Conservation (phyloP, 2,113 vertebrate species). For the Manacus vitellinus region DNA sequence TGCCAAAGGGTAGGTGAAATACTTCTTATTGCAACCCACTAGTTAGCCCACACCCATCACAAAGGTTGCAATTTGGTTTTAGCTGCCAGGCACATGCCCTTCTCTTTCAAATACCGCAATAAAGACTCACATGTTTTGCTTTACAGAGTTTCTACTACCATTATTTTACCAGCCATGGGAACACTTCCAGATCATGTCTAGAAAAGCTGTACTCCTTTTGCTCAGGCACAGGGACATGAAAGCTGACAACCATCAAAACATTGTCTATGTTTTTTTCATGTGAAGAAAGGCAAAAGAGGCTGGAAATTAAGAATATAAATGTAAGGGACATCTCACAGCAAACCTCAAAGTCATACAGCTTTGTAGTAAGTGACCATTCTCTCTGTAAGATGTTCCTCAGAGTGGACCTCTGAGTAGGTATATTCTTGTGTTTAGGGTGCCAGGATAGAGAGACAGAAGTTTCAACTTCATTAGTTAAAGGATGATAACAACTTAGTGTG, state of each 20-base stretch:
- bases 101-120: neutral
- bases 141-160: neutral
- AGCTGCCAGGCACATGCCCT: neutral
- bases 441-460: neutral
- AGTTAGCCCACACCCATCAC: neutral
- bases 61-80: neutral
- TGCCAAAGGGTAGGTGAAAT: neutral
- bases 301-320: neutral
- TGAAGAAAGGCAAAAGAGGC: neutral
- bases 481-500: neutral
- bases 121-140: neutral
- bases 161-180: neutral
- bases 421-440: neutral
- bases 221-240: neutral
- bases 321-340: neutral
- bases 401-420: neutral
- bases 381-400: neutral
- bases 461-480: neutral
- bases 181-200: neutral
- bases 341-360: neutral
- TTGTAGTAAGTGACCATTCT: neutral
- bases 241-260: neutral
- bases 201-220: neutral
- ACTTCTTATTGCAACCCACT: neutral
- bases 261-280: neutral